Evolutionary conservation across 2,797 vertebrate genomes (phyloP), one percentile per base, ranked within the genome.

Genomic region (Pteronotus mesoamericanus): DNA sequence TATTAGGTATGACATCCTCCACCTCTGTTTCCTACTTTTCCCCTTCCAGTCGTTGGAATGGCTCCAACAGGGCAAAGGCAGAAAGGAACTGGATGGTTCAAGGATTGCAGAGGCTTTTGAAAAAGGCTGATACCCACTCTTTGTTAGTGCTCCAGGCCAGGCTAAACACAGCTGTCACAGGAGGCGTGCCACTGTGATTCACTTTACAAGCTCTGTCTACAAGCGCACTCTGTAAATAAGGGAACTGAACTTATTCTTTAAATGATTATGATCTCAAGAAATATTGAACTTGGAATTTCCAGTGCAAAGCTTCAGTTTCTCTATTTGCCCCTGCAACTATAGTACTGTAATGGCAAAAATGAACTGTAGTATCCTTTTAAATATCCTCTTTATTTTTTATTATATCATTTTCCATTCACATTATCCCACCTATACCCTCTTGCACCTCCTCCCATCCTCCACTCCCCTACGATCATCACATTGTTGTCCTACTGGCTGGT

Each of bases 11-110:
- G 72, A 91, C 21, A 78, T 37, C 68, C 90, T 89, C 29, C 39
- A 42, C 53, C 53, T 44, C 0, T 72, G 46, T 22, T 51, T 94
- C 59, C 84, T 83, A 34, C 19, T 75, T 83, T 53, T 88, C 55
- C 90, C 69, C 32, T 96, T 79, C 39, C 89, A 92, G 83, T 48
- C 64, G 26, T 9, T 96, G 91, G 86, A 93, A 86, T 75, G 39
- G 84, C 75, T 95, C 64, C 86, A 95, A 59, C 57, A 80, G 26
- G 39, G 42, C 66, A 95, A 55, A 94, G 53, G n/a, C 75, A 78
- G 96, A 97, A 94, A 95, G 96, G 97, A 97, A 96, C 93, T 93
- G 95, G 91, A 89, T 74, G 84, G 84, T 51, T 87, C 75, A 91
- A 44, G 89, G 75, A 96, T 69, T 80, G 86, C 39, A 91, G 69